Evolutionary conservation across 2,888 invertebrate genomes (phyloP), one percentile per base, ranked within the genome.

Genomic region (Polydrusus cervinus): DNA sequence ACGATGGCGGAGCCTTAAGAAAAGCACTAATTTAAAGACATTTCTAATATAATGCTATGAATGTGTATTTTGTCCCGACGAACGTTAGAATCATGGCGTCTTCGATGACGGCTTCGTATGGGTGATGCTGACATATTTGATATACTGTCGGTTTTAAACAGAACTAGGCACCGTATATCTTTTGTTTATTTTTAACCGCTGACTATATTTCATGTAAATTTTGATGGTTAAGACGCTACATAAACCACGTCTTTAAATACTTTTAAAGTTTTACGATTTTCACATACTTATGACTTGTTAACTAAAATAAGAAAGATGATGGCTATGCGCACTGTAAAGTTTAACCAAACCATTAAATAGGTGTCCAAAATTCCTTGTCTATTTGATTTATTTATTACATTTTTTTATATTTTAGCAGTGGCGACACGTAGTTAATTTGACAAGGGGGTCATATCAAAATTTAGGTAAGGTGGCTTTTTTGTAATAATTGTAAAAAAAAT

Each of bases 141-240:
- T 60, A 30, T 60, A 60, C 60, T 14, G 18, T n/a, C 13, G 38
- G 2, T 10, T 25, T 30, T 57, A 11, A 57, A n/a, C n/a, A 30
- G 25, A 7, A n/a, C 13, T 14, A 60, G 16, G 34, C 34, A 34
- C 38, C 25, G 30, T 16, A 5, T 57, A 13, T 30, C 16, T 0
- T 60, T 60, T 60, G 14, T 60, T 38, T 60, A 14, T 60, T 60
- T 60, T 34, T 16, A 16, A n/a, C 34, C 34, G 14, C 14, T 34
- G 10, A 20, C 51, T 9, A 51, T 10, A 45, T 45, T 5, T 45
- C 16, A 51, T 51, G 51, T 20, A 51, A 51, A 51, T 51, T 18
- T 20, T 51, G 51, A 51, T 20, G 20, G 51, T 51, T 20, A 2
- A 51, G 16, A 51, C 51, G 51, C 51, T 20, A 11, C 51, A 16